A percentile compares a stretch with the other conserved stretches of the same genome.
These are phyloP conservation scores for Saxidomus purpurata DNA, from an alignment of 1,140 invertebrate genomes.

Conservation along the genomic window DNA sequence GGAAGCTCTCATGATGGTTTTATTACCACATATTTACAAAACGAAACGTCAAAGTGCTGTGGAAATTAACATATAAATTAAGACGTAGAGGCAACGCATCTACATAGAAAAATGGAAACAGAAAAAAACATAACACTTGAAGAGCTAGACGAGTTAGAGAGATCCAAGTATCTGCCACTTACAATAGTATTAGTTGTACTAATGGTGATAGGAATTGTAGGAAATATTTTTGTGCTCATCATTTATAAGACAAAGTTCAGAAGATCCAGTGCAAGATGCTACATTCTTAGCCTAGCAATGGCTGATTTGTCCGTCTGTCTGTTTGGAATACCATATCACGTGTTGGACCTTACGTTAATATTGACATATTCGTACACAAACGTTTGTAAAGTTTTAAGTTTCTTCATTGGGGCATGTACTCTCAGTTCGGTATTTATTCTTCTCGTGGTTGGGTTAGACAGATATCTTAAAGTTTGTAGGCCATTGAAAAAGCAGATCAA, in stretches of 20 bases:
- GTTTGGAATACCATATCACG: slow-evolving; percentile 75
- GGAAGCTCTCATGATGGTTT: no score
- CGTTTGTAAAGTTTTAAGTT: slow-evolving; percentile 70
- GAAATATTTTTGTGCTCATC: slow-evolving; percentile 72
- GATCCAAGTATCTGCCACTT: slow-evolving; percentile 60
- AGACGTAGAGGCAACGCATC: no score
- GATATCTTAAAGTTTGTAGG: slow-evolving; percentile 75
- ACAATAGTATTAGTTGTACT: slow-evolving; percentile 58
- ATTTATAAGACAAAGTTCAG: slow-evolving; percentile 70
- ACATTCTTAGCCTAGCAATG: slow-evolving; percentile 72
- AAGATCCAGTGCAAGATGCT: slow-evolving; percentile 69
- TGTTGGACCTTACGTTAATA: slow-evolving; percentile 73
- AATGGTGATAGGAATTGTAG: slow-evolving; percentile 70
- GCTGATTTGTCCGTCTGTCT: slow-evolving; percentile 74
- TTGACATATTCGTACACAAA: slow-evolving; percentile 68
- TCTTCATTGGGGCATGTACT: slow-evolving; percentile 70
- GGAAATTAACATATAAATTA: no score
- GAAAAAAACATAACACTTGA: background rate
- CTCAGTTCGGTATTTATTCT: slow-evolving; percentile 73
- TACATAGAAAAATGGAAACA: background rate
- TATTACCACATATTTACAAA: no score
- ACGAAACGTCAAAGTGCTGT: no score
- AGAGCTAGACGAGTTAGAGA: slow-evolving; percentile 32
- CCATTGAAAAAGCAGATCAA: slow-evolving; percentile 74
- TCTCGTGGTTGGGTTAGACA: slow-evolving; percentile 73